These are phyloP conservation scores for Myoxocephalus aenaeus DNA, from an alignment of 2,797 vertebrate genomes.

Conservation along the genomic window DNA sequence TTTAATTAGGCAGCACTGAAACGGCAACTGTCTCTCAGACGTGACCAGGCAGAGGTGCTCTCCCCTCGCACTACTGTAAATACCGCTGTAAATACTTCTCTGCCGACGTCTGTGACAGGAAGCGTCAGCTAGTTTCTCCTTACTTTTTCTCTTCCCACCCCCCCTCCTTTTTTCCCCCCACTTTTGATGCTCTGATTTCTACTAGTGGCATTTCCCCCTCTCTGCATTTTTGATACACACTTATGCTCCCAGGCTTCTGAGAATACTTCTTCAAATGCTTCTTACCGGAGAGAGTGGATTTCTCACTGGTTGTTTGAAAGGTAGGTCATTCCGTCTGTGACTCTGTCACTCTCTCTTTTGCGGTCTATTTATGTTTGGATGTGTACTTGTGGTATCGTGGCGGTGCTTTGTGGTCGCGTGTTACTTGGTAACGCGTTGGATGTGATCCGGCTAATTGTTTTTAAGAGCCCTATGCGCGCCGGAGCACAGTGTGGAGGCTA, in stretches of 20 bases:
- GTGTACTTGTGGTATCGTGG: constrained; percentile 35
- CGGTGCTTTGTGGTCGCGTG: constrained; percentile 80
- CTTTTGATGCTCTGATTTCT: constrained; percentile 88
- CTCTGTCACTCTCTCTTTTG: constrained; percentile 37
- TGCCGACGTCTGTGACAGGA: constrained; percentile 95
- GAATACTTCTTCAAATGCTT: constrained; percentile 95
- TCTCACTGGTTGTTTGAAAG: constrained; percentile 92
- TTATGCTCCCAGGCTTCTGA: constrained; percentile 89
- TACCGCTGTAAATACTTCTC: constrained; percentile 97
- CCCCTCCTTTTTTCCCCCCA: constrained; percentile 53
- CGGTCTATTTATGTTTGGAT: constrained; percentile 49
- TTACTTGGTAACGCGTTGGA: constrained; percentile 75
- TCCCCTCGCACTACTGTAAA: constrained; percentile 90
- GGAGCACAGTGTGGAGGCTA: constrained; percentile 79
- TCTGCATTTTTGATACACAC: constrained; percentile 83
- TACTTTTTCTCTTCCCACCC: constrained; percentile 60
- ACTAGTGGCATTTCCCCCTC: constrained; percentile 83
- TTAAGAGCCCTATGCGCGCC: constrained; percentile 72
- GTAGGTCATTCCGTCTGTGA: constrained; percentile 90
- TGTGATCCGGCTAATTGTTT: constrained; percentile 84
- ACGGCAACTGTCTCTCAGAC: constrained; percentile 94
- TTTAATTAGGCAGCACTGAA: constrained; percentile 96
- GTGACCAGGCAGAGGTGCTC: constrained; percentile 94
- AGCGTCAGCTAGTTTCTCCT: constrained; percentile 90
- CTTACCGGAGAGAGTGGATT: constrained; percentile 91